Conservation (phyloP, 2,113 vertebrate species). For the Vidua chalybeata region DNA sequence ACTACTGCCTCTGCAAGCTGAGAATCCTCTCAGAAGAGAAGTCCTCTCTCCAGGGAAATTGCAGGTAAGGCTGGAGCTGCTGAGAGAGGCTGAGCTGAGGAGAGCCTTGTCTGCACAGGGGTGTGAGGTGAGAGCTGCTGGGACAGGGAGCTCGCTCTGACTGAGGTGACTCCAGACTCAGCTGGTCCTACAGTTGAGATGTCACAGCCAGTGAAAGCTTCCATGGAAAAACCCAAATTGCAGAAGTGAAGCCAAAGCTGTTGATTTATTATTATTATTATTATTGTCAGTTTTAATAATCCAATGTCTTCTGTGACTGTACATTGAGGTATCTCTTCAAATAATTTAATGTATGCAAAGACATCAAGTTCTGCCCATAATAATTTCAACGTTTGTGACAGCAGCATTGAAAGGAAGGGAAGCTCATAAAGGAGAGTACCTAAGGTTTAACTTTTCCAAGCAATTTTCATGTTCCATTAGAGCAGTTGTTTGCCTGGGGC, state of each 20-base stretch:
- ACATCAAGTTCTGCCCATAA: not conserved
- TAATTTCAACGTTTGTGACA: too few relatives aligned
- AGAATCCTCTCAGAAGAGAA: not conserved
- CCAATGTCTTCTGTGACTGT: not conserved
- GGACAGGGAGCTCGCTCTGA: not conserved
- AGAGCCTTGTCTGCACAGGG: not conserved
- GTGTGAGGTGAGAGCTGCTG: not conserved
- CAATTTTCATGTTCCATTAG: not conserved
- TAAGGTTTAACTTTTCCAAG: not conserved
- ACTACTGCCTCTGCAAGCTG: not conserved
- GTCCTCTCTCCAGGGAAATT: not conserved
- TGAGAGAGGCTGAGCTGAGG: not conserved
- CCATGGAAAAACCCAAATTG: accelerated
- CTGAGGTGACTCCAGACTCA: not conserved
- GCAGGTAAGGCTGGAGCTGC: not conserved
- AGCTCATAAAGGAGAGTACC: not conserved
- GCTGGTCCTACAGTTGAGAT: accelerated
- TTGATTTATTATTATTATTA: too few relatives aligned
- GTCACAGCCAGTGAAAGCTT: accelerated
- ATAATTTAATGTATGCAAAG: not conserved
- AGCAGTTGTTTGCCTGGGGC: not conserved
- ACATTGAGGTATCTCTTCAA: not conserved
- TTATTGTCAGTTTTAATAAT: not conserved
- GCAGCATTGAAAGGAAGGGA: not conserved
- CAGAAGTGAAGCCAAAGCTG: not conserved